Base-by-base conservation (phyloP, 2,888 invertebrate species). In the Ormia ochracea region DNA sequence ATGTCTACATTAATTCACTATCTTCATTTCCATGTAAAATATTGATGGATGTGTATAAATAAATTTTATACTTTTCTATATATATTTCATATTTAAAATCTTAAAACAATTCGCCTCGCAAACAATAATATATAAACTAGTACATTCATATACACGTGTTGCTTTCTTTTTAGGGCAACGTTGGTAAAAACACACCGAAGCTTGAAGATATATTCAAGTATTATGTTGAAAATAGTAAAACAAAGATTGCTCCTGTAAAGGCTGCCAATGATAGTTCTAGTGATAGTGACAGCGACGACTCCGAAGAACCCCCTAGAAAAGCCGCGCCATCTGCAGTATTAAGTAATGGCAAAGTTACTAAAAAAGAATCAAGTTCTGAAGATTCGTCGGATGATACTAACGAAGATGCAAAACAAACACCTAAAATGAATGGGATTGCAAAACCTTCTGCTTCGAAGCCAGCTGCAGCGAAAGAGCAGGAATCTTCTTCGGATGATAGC, bases 171-270 rank as follows among this genome's bases (percentile, higher is more conserved):
- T 88, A 95, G 95, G 91, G 91, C 82, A 88, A 90, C 9, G 89
- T 93, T 59, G 91, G 91, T 0, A 94, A 94, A 88, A 94, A 93
- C 66, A 91, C 92, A 0, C 93, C 94, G 0, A 90, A 91, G 10
- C 89, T 95, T n/a, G 82, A 87, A 10, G 94, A 94, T 10, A 90
- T 95, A 12, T 82, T 93, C 19, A 86, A 90, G 6, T 90, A 91
- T 84, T 93, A 91, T 85, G 91, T 92, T 85, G 91, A 92, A 84
- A 91, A 88, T 38, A 83, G 79, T 87, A 89, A 43, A 17, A 91
- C 90, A 75, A 92, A 92, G 56, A 86, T 92, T 33, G 87, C 89
- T 1, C 82, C 86, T 19, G 82, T 82, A 3, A 84, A 83, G 41
- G 68, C 82, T 19, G 88, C 45, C 84, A 86, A 81, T 2, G 84